Base-by-base conservation (phyloP, 2,113 vertebrate species). In the Prionailurus bengalensis region DNA sequence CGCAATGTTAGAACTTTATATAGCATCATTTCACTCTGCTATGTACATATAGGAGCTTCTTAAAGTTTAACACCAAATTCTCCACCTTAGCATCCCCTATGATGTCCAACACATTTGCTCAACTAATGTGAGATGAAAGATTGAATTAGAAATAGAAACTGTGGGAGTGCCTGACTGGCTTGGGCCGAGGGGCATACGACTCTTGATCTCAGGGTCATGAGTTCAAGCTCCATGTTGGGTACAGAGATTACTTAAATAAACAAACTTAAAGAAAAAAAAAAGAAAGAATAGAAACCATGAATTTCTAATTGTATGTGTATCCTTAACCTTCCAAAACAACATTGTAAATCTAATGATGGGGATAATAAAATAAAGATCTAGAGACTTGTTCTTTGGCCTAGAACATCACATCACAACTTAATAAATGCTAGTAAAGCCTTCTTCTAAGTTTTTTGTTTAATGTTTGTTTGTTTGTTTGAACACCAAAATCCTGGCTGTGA, bases 401-500 rank as follows among this genome's bases (percentile, higher is more conserved):
- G 25, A 94, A 48, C 51, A 76, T 84, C 48, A 71, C n/a, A 81
- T 73, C 27, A 81, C 65, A 58, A 71, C 61, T 66, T 65, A 82
- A 86, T 74, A 89, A 70, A 65, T 66, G 31, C 42, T 78, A 31
- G 81, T 29, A 45, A 94, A 82, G 80, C 19, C 73, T 79, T 86
- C 48, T 51, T 89, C 39, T 61, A 76, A 65, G 12, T 29, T 81
- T 80, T 88, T 63, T 27, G 9, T 58, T 89, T 85, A 76, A 25
- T 70, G 12, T 74, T 73, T 73, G 36, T 71, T 73, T 73, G 36
- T 71, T 93, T 79, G 5, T 53, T 95, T 91, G 61, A 89, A 93
- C 73, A 58, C 74, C 66, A 71, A 97, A 89, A 79, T 55, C 23
- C 7, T 89, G 68, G 53, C 55, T 87, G 17, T 85, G 83, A 89